Evolutionary conservation across 2,888 invertebrate genomes (phyloP), one percentile per base, ranked within the genome.

Genomic region (Candidula unifasciata): DNA sequence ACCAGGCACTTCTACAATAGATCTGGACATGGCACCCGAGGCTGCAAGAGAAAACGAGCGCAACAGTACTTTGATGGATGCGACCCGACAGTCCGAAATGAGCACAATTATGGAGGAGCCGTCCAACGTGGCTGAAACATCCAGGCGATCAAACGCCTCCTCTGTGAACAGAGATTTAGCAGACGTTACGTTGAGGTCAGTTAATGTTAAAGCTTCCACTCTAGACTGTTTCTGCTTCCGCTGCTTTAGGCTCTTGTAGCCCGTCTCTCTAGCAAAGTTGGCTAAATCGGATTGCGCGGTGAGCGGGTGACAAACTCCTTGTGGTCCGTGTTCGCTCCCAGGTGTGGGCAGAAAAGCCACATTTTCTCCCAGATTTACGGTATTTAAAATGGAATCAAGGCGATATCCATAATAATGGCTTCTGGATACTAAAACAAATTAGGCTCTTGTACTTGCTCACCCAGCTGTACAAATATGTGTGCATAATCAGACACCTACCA

Each of bases 51-150:
- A 91, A 30, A 90, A 89, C 66, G 91, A 92, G 21, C 87, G 89
- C 2, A 85, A 85, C 64, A 85, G 81, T 21, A 85, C 85, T 18
- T 30, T 85, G 60, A 21, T 76, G 69, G 87, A 88, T 68, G 77
- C 81, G 3, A 87, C 88, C 10, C 86, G 88, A 66, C 89, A 89
- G 69, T 87, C 87, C 18, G 91, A 92, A 83, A 90, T 91, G 87
- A 90, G 90, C 79, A 91, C 91, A 24, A 90, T 92, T 35, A 79
- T 90, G 30, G 92, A 92, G 84, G 91, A 92, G 79, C 89, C 91
- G 13, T 90, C 91, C 0, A 71, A 37, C 18, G 73, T 57, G 24
- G 78, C 27, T 0, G 79, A 80, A 18, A 54, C 82, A 44, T 27
- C 76, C 3, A 68, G 57, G 24, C 66, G 69, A 27, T 52, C 21